Base-by-base conservation (phyloP, 2,113 vertebrate species). In the Larimichthys crocea region DNA sequence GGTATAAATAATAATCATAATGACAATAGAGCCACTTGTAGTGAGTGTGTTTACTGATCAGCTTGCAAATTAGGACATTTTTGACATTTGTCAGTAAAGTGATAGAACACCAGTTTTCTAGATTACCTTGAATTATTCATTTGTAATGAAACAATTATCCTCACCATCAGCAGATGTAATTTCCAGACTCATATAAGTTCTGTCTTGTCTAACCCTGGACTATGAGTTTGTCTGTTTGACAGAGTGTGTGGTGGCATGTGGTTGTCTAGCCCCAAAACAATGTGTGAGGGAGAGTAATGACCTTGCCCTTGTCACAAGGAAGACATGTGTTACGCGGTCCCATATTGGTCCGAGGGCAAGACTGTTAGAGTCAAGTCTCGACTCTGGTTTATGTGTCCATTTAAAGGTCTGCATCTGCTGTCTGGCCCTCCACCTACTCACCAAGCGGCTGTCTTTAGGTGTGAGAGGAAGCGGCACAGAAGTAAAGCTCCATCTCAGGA, bases 351-450 rank as follows among this genome's bases (percentile, higher is more conserved):
- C 1, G 35, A 86, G 73, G 76, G 76, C 68, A 74, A 74, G 55
- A 24, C 72, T 64, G 85, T 82, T 4, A 74, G 69, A 87, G 75
- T 74, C 69, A 75, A 40, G 86, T 87, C 84, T 88, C 74, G 88
- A 78, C 82, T 79, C 77, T 61, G 79, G 74, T 88, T 90, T 92
- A 86, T 85, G 80, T 86, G 85, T 70, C 88, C 67, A 64, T 87
- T 90, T 91, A 90, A 88, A 93, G 67, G 77, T 86, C 82, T 83
- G 83, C 86, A 70, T 90, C 85, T 89, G 90, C 80, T 83, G 83
- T 89, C 78, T 57, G 87, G 74, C 69, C 64, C 82, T 76, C 67
- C 79, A 56, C 61, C 44, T 69, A 74, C 31, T 61, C 74, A 40
- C 42, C 73, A n/a, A 29, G 63, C 29, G 42, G 73, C 79, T 90